Evolutionary conservation across 2,888 invertebrate genomes (phyloP).

Genomic region (Andrena fulva): DNA sequence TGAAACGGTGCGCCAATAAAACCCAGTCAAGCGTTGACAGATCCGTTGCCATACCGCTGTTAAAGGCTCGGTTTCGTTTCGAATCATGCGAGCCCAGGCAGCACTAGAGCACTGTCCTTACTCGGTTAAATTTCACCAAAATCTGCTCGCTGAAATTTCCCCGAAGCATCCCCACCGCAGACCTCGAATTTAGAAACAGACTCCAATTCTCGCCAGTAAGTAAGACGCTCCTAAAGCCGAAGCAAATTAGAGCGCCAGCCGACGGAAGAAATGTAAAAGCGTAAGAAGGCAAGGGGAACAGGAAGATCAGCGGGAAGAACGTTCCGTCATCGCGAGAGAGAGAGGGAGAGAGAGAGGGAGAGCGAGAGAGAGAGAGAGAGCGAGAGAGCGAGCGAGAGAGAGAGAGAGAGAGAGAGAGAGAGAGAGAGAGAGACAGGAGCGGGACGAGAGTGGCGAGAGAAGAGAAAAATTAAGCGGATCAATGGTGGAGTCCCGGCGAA

Average conservation of each 20-base stretch:
- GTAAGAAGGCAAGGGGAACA: background rate
- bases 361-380: no score
- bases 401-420: constrained; percentile 6
- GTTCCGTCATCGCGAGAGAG: constrained; percentile 25
- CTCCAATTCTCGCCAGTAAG: background rate
- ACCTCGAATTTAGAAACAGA: no score
- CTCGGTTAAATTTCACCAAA: no score
- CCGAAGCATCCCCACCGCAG: no score
- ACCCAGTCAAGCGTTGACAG: no score
- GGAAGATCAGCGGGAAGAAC: constrained; percentile 26
- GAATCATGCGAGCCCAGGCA: no score
- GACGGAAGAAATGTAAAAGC: background rate
- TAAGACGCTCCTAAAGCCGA: background rate
- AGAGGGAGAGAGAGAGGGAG: constrained; percentile 3
- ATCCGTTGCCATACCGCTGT: no score
- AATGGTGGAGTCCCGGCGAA: constrained; percentile 67
- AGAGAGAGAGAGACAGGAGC: background rate
- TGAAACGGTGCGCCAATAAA: no score
- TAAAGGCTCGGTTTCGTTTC: no score
- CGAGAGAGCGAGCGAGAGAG: background rate
- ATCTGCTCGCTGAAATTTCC: no score
- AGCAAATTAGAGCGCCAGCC: background rate
- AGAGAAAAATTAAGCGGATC: constrained; percentile 74
- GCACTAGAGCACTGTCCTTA: no score
- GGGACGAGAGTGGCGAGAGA: constrained; percentile 28